These are phyloP conservation scores for Eucriotettix oculatus DNA, from an alignment of 2,888 invertebrate species.

Conservation along the genomic window DNA sequence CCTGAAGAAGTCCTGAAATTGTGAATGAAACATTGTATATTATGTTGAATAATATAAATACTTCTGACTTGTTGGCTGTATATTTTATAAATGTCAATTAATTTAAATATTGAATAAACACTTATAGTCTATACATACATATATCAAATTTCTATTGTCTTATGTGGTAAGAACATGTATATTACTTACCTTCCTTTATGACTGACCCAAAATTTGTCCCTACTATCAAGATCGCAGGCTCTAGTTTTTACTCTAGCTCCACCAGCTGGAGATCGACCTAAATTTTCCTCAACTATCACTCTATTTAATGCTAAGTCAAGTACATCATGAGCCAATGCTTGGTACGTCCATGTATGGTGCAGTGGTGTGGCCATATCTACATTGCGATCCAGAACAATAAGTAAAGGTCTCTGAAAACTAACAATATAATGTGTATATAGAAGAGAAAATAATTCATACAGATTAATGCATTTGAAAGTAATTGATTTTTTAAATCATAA, in stretches of 20 bases:
- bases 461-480: too few relatives aligned
- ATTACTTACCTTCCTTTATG: constrained; percentile 60
- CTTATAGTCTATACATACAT: too few relatives aligned
- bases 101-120: too few relatives aligned
- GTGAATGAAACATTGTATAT: too few relatives aligned
- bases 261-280: constrained; percentile 28
- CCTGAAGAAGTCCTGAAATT: too few relatives aligned
- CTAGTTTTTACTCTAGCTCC: constrained; percentile 62
- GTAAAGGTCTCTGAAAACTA: constrained; percentile 83
- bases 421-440: constrained; percentile 21
- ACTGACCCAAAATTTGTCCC: constrained; percentile 81
- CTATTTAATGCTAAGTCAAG: constrained; percentile 81
- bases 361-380: constrained; percentile 94
- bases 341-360: constrained; percentile 99
- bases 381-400: constrained; percentile 84
- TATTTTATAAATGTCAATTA: too few relatives aligned
- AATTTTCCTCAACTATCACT: constrained; percentile 50
- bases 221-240: constrained; percentile 76
- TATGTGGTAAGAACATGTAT: too few relatives aligned
- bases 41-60: too few relatives aligned
- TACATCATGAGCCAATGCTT: constrained; percentile 93
- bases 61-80: too few relatives aligned
- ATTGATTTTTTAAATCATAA: too few relatives aligned
- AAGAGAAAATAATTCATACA: too few relatives aligned
- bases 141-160: too few relatives aligned